Base-by-base conservation (phyloP, 2,113 vertebrate species). In the Podiceps cristatus region DNA sequence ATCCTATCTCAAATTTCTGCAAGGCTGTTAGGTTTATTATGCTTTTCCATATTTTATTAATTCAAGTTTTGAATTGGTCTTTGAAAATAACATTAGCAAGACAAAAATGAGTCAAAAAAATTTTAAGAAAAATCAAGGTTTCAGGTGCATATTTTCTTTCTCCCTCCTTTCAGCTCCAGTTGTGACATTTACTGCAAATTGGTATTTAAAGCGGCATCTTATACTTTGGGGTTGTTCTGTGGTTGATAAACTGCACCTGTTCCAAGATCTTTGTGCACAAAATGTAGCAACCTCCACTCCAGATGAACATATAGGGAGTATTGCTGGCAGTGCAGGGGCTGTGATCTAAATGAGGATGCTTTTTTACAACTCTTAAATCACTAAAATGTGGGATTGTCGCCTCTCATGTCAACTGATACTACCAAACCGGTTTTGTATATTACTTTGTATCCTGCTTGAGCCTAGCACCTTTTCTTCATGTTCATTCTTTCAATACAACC, bases 301-400 rank as follows among this genome's bases (percentile, higher is more conserved):
- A 31, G 33, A 12, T 37, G 56, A 59, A 59, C 0, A 1, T 72
- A 27, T 10, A 17, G 62, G 40, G 52, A 71, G 14, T 55, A 14
- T 37, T 71, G 44, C 42, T 93, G 23, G 35, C 0, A 0, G 67
- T 52, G 62, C 53, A 53, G 67, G 2, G 0, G 6, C 24, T 58
- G 40, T 91, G 24, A 37, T 80, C 3, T 23, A 62, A 80, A 53
- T 58, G 19, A 71, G 16, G 28, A 23, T 81, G 25, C 2, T 55
- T 47, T 84, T 67, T 53, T 50, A 58, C 31, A 53, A 13, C 16
- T 44, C 35, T 81, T 64, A 44, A 83, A 66, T 17, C 29, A 28
- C 27, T 52, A 8, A 8, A 68, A 8, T 31, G 12, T 58, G n/a
- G 8, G 17, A 40, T 50, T 91, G 31, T 58, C 11, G 37, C 4